phyloP scores from a whole-genome alignment of 64 coral and sea anemone species.

The Montipora cactus region DNA sequence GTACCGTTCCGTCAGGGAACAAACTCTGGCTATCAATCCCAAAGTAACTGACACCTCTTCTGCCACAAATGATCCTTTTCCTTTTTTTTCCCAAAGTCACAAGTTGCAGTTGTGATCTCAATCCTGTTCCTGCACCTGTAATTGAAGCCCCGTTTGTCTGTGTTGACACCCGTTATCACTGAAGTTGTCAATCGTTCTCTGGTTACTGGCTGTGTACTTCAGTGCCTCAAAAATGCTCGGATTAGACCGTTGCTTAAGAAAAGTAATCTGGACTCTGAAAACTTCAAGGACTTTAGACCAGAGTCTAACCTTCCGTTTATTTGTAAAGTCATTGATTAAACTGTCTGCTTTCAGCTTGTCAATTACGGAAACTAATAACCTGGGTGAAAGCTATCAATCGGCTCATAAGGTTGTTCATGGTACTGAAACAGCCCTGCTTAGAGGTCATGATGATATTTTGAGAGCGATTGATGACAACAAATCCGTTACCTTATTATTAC shows the following conservation, averaged over 20 bases:
- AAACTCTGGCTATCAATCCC: no score
- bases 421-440: not conserved
- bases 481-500: not conserved
- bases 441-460: not conserved
- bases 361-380: not conserved
- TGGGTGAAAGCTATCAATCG: not conserved
- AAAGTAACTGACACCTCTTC: no score
- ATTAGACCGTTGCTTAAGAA: no score
- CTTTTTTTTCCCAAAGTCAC: not conserved
- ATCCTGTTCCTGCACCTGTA: not conserved
- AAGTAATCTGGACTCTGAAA: no score
- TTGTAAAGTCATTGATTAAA: not conserved
- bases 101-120: not conserved
- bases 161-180: not conserved
- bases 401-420: not conserved
- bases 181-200: not conserved
- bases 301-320: not conserved
- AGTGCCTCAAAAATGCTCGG: no score
- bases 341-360: not conserved
- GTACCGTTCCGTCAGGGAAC: no score
- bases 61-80: no score
- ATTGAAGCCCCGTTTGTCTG: not conserved
- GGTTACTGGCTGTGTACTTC: no score
- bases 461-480: not conserved
- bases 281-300: not conserved